phyloP scores from a whole-genome alignment of 92 coral and sea anemone species.

The Chrysogorgia sp. region DNA sequence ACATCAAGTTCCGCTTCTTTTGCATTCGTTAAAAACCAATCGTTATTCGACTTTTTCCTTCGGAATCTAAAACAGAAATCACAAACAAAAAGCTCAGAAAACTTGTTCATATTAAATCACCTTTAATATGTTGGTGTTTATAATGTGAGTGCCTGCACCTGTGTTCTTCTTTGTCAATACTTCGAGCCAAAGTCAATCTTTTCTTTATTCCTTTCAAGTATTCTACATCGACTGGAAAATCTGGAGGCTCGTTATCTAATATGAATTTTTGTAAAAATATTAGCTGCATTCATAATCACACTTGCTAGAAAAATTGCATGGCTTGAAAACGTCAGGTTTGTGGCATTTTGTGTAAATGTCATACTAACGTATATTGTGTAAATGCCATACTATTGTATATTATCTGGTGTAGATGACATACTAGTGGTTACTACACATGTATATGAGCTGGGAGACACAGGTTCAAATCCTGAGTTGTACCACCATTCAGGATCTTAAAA shows the following conservation, averaged over 20 bases:
- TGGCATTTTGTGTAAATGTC: too few relatives aligned
- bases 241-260: conserved; percentile 77
- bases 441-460: too few relatives aligned
- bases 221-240: conserved; percentile 81
- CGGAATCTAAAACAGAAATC: conserved; percentile 52
- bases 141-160: conserved; percentile 44
- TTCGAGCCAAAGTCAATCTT: conserved; percentile 77
- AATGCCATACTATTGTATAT: too few relatives aligned
- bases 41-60: conserved; percentile 82
- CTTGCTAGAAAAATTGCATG: too few relatives aligned
- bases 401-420: too few relatives aligned
- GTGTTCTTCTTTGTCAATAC: conserved; percentile 92
- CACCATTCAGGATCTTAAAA: too few relatives aligned
- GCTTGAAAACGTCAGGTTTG: too few relatives aligned
- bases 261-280: not conserved
- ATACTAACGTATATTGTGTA: too few relatives aligned
- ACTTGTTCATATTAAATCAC: not conserved
- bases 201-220: conserved; percentile 64
- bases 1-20: conserved; percentile 94
- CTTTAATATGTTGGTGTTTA: not conserved
- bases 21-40: conserved; percentile 84
- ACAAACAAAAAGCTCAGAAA: not conserved
- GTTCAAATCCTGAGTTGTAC: too few relatives aligned
- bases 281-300: too few relatives aligned
- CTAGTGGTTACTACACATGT: too few relatives aligned